Evolutionary conservation across 2,888 invertebrate genomes (phyloP).

Genomic region (Dynastes hyllus): DNA sequence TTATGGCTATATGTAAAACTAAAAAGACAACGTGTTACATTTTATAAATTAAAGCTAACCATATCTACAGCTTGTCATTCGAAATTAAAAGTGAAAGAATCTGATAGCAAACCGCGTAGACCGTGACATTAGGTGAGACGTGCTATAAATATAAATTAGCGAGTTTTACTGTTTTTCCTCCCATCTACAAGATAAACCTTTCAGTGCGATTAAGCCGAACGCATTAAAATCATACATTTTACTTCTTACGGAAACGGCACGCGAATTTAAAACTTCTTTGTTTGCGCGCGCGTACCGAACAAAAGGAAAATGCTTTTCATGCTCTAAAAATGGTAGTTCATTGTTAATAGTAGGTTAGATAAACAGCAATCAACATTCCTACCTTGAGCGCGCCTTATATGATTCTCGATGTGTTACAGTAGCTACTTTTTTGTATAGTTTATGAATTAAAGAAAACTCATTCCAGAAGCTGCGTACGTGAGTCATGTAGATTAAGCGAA

Average conservation of each 20-base stretch:
- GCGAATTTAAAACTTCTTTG: conserved; percentile 9
- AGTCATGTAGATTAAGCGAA: neutral
- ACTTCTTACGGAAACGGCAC: neutral
- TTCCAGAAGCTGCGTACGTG: conserved; percentile 1
- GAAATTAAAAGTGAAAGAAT: too few species aligned
- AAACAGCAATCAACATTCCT: conserved; percentile 37
- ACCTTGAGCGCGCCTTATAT: conserved; percentile 32
- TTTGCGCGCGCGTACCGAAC: neutral
- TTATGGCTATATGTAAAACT: too few species aligned
- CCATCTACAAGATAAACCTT: too few species aligned
- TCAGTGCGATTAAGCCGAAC: too few species aligned
- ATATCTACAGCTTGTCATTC: too few species aligned
- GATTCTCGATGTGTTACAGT: conserved; percentile 16
- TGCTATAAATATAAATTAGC: too few species aligned
- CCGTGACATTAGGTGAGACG: too few species aligned
- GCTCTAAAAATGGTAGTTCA: conserved; percentile 27
- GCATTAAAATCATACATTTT: neutral
- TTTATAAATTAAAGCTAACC: too few species aligned
- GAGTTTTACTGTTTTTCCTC: too few species aligned
- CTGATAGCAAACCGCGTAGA: too few species aligned
- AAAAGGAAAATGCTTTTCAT: conserved; percentile 10
- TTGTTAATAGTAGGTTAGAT: conserved; percentile 33
- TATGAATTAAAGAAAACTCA: conserved; percentile 15
- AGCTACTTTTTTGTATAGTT: neutral
- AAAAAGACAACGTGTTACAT: too few species aligned